These are phyloP conservation scores for Ryuthela nishihirai DNA, from an alignment of 2,888 invertebrate species.

Conservation along the genomic window DNA sequence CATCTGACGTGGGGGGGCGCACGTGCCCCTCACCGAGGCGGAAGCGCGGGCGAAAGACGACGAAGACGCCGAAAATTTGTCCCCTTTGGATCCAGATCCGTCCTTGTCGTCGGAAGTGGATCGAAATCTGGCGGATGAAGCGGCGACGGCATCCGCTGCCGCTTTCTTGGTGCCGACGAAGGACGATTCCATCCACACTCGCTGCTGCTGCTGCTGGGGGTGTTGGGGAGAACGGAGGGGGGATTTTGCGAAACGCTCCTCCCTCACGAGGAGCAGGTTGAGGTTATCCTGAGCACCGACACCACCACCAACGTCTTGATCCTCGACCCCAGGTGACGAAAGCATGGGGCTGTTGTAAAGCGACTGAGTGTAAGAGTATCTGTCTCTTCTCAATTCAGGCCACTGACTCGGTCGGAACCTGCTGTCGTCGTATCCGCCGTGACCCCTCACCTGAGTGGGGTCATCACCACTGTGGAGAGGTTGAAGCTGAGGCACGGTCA, in stretches of 20 bases:
- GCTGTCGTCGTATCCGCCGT: background rate
- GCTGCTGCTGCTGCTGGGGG: slow-evolving; percentile 43
- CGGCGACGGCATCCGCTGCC: slow-evolving; percentile 1
- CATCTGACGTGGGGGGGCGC: slow-evolving; percentile 27
- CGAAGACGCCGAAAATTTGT: too few relatives aligned
- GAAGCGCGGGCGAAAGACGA: slow-evolving; percentile 3
- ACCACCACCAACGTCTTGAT: too few relatives aligned
- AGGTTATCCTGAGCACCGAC: slow-evolving; percentile 8
- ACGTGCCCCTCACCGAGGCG: slow-evolving; percentile 8
- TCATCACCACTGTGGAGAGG: background rate
- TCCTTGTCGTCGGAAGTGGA: too few relatives aligned
- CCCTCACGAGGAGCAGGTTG: slow-evolving; percentile 4
- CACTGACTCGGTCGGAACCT: background rate
- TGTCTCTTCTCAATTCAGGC: slow-evolving; percentile 48
- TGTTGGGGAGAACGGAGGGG: slow-evolving; percentile 46
- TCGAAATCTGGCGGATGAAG: slow-evolving; percentile 5
- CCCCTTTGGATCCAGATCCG: too few relatives aligned
- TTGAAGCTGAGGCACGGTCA: too few relatives aligned
- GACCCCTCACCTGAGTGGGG: background rate
- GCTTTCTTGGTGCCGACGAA: slow-evolving; percentile 68
- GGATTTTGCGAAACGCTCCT: slow-evolving; percentile 19
- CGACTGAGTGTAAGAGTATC: slow-evolving; percentile 62
- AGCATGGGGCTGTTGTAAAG: slow-evolving; percentile 25
- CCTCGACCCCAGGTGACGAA: slow-evolving; percentile 8
- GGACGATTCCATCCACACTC: slow-evolving; percentile 89